phyloP scores from a whole-genome alignment of 2,113 vertebrate species.

The Herpailurus yagouaroundi region DNA sequence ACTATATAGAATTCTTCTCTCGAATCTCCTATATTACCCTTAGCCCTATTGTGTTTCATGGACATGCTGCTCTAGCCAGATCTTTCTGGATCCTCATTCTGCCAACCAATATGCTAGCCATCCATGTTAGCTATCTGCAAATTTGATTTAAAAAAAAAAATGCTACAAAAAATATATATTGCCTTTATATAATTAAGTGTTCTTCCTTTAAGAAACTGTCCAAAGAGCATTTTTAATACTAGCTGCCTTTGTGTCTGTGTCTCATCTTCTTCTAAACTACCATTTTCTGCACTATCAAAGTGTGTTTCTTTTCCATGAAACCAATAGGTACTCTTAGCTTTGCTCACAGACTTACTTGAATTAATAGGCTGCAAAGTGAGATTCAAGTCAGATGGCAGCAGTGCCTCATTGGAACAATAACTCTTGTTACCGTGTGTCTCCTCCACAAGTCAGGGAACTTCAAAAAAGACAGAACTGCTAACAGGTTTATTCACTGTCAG shows the following conservation, averaged over 20 bases:
- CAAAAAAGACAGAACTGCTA: background rate
- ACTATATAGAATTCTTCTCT: background rate
- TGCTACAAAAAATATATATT: background rate
- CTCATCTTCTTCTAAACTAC: background rate
- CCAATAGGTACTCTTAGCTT: background rate
- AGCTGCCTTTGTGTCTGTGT: background rate
- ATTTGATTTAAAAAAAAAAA: background rate
- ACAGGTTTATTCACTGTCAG: background rate
- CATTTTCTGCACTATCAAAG: background rate
- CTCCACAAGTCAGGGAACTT: background rate
- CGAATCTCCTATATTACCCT: background rate
- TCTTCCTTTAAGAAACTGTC: background rate
- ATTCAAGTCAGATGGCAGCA: background rate
- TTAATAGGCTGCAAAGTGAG: background rate
- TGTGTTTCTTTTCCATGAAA: background rate
- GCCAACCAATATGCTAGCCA: background rate
- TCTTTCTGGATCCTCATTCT: background rate
- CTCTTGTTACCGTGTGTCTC: background rate
- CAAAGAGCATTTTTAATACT: background rate
- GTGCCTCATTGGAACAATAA: background rate
- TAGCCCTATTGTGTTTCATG: background rate
- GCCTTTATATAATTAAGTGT: background rate
- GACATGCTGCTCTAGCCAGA: background rate
- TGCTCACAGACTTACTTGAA: background rate
- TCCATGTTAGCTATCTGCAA: background rate